These are phyloP conservation scores for Harmothoe impar DNA, from an alignment of 2,888 invertebrate genomes.

Conservation along the genomic window DNA sequence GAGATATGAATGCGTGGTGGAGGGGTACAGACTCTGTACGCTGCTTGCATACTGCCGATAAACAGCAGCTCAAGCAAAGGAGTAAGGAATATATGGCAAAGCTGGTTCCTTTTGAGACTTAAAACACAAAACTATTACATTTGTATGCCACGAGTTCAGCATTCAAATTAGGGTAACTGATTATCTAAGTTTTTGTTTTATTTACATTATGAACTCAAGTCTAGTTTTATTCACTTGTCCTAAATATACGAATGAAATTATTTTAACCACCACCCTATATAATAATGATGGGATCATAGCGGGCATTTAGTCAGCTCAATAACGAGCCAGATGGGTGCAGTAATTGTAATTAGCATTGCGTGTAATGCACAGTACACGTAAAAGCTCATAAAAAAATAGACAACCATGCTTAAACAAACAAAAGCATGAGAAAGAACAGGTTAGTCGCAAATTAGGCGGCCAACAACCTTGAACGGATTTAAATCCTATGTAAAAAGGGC, in stretches of 20 bases:
- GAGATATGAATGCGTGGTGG: conserved; percentile 37
- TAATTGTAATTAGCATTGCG: conserved; percentile 38
- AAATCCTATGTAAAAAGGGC: conserved; percentile 21
- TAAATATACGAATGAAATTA: background rate
- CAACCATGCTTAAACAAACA: conserved; percentile 36
- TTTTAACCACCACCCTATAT: conserved; percentile 42
- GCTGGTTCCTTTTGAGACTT: conserved; percentile 17
- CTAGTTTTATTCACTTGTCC: background rate
- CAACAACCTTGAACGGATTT: background rate
- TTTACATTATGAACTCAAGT: background rate
- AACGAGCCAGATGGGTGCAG: background rate
- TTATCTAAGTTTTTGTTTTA: background rate
- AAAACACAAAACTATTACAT: background rate
- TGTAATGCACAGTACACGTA: conserved; percentile 23
- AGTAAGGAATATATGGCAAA: conserved; percentile 18
- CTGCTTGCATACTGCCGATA: background rate
- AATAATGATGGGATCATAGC: background rate
- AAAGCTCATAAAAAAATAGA: background rate
- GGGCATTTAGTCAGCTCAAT: background rate
- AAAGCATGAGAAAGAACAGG: conserved; percentile 28
- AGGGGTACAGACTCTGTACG: conserved; percentile 28
- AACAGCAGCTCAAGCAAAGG: conserved; percentile 54
- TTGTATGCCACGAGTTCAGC: background rate
- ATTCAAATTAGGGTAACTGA: background rate
- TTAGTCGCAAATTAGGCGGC: conserved; percentile 53